A percentile compares a stretch with the other conserved stretches of the same genome.
Conservation (phyloP, 2,888 invertebrate genomes). For the Alitta virens region DNA sequence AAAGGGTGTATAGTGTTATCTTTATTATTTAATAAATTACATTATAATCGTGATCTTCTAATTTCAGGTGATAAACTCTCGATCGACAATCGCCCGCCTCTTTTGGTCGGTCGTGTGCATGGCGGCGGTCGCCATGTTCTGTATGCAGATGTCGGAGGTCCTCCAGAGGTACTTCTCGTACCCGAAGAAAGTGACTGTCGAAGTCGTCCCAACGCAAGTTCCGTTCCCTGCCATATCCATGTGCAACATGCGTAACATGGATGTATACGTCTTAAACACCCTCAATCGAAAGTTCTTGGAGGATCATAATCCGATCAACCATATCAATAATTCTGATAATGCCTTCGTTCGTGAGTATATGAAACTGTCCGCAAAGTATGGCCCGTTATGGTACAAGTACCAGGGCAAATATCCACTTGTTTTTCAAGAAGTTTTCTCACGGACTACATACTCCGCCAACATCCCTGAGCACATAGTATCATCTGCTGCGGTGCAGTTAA, state of each 20-base stretch:
- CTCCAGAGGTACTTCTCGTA: constrained; percentile 28
- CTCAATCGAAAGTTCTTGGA: constrained; percentile 27
- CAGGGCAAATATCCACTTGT: constrained; percentile 26
- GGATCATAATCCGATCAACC: constrained; percentile 23
- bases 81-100: constrained; percentile 20
- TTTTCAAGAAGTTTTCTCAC: constrained; percentile 31
- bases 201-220: constrained; percentile 28
- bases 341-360: constrained; percentile 27
- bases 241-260: constrained; percentile 33
- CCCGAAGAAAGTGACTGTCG: constrained; percentile 31
- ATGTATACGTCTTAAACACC: constrained; percentile 27
- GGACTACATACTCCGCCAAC: constrained; percentile 30
- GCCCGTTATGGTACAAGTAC: constrained; percentile 26
- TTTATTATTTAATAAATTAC: too few species aligned
- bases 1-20: too few species aligned
- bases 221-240: constrained; percentile 31
- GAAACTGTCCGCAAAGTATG: constrained; percentile 28
- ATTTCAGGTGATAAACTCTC: constrained; percentile 25
- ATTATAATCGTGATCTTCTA: too few species aligned
- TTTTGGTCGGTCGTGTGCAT: constrained; percentile 31
- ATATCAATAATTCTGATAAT: constrained; percentile 24
- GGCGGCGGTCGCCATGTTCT: constrained; percentile 30
- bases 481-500: constrained; percentile 25
- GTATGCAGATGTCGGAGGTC: constrained; percentile 29
- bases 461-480: constrained; percentile 24